Base-by-base conservation (phyloP, 1,140 invertebrate species). In the Elymnias hypermnestra region DNA sequence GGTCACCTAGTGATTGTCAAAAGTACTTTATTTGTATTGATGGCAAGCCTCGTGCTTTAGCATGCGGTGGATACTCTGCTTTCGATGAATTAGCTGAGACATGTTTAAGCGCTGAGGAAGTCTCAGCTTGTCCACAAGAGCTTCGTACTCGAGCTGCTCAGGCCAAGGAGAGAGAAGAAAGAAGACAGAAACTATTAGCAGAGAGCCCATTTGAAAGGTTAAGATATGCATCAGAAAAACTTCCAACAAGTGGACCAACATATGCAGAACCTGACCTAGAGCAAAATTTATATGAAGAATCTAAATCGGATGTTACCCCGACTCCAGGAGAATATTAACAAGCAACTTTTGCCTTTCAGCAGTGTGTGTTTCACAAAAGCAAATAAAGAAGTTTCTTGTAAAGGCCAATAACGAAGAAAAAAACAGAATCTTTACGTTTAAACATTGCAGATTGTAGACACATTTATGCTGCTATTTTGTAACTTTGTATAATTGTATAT, bases 1-100 rank as follows among this genome's bases (percentile, higher is more conserved):
- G 86, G 49, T 89, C 90, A 43, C 87, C 89, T 0, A 61, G 45
- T 1, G 92, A 95, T 58, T 96, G 95, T 72, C 91, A 94, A 59
- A 91, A 89, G 59, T 96, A 94, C 68, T 97, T 92, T 71, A 86
- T 96, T 2, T 97, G 95, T 65, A 89, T 95, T 0, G 91, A 94
- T 25, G 89, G 89, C 14, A 90, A 89, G 50, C 94, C 95, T 0
- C 74, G 92, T 28, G 64, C 71, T 0, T 89, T 92, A 41, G 90
- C 90, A 29, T 97, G 95, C 63, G 93, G 92, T 5, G 89, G 92
- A 49, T 94, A 93, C 52, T 88, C 90, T 13, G 95, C 93, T 2
- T 97, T 94, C 78, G 96, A 96, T 53, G 93, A 94, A 12, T 68
- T 91, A 1, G 91, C 89, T 5, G 89, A 90, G 28, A 84, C 88